Percentiles rank a stretch among this genome's conserved stretches.
Evolutionary conservation across 2,888 invertebrate species (phyloP).

Genomic region (Agrochola macilenta): DNA sequence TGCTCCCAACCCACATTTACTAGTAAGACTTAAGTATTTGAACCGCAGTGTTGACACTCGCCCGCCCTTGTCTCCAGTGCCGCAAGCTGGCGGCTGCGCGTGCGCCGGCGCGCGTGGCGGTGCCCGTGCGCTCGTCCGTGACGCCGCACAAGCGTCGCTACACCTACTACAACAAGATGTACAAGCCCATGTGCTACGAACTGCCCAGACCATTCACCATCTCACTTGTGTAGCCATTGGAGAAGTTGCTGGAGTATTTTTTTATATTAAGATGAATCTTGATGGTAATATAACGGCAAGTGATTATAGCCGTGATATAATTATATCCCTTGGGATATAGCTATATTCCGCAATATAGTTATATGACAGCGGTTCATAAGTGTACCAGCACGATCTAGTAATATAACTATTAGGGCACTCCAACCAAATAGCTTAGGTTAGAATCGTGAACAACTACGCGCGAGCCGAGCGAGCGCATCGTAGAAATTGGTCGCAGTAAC

Average conservation of each 20-base stretch:
- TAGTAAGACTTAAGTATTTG: background rate
- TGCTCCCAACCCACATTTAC: background rate
- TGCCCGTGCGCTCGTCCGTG: slow-evolving; percentile 81
- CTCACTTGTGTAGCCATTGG: slow-evolving; percentile 77
- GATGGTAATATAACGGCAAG: background rate
- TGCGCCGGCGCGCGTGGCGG: slow-evolving; percentile 58
- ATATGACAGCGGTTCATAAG: no score
- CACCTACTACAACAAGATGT: slow-evolving; percentile 89
- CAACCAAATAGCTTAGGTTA: no score
- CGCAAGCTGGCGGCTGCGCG: slow-evolving; percentile 60
- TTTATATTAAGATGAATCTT: no score
- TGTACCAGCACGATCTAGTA: no score
- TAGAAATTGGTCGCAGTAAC: no score
- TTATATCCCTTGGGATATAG: no score
- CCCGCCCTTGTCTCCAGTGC: slow-evolving; percentile 67
- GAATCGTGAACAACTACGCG: no score
- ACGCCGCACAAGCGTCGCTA: slow-evolving; percentile 86
- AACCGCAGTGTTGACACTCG: background rate
- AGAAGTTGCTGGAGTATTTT: background rate
- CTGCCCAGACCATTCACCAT: slow-evolving; percentile 82
- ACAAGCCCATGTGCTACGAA: slow-evolving; percentile 83
- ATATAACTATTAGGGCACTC: no score
- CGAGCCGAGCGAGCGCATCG: no score
- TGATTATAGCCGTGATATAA: no score
- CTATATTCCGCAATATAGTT: no score